A percentile compares a stretch with the other conserved stretches of the same genome.
These are phyloP conservation scores for Sphaerodactylus townsendi DNA, from an alignment of 2,113 vertebrate genomes.

Conservation along the genomic window DNA sequence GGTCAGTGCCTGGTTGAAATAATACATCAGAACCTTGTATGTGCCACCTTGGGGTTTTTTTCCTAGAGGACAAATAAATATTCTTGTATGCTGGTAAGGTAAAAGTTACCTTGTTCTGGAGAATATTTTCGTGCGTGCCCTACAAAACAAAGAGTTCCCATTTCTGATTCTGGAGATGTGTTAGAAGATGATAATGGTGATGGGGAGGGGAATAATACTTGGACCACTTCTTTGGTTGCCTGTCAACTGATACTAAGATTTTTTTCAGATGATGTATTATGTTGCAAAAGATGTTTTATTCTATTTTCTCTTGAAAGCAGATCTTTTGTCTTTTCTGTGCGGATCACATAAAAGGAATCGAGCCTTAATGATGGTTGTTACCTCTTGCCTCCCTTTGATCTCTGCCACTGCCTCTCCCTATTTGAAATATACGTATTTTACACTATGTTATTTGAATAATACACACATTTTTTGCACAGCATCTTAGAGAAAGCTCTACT, in stretches of 20 bases:
- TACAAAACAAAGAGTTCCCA: neutral
- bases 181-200: slow-evolving; percentile 41
- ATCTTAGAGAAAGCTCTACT: too few relatives aligned
- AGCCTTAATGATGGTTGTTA: neutral
- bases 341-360: neutral
- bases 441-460: neutral
- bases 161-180: neutral
- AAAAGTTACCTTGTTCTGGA: neutral
- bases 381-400: slow-evolving; percentile 2
- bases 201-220: slow-evolving; percentile 34
- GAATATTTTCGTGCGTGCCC: neutral
- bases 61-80: neutral
- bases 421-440: neutral
- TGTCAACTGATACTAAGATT: slow-evolving; percentile 31
- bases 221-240: neutral
- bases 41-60: neutral
- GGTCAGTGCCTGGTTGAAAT: neutral
- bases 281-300: neutral
- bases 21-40: neutral
- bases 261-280: neutral
- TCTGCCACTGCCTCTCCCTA: neutral
- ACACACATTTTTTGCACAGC: too few relatives aligned
- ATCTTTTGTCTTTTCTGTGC: slow-evolving; percentile 7
- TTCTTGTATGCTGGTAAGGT: neutral
- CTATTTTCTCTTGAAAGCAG: neutral